A percentile compares a stretch with the other conserved stretches of the same genome.
Conservation (phyloP, 2,888 invertebrate genomes). For the Pandemis cinnamomeana region DNA sequence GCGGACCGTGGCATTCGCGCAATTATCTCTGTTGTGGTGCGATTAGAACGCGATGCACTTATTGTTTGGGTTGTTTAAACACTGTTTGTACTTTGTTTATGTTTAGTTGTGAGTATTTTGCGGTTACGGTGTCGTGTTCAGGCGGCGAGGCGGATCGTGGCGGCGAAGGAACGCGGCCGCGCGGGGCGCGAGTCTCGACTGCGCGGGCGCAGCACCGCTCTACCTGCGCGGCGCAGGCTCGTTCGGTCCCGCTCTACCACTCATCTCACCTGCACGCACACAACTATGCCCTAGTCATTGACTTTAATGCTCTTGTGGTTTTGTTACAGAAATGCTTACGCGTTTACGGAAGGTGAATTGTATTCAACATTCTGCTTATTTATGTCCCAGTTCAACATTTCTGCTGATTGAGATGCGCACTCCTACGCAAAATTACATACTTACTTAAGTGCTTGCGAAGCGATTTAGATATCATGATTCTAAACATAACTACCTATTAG, state of each 20-base stretch:
- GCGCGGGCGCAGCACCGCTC: conserved; percentile 51
- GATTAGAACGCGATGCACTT: conserved; percentile 41
- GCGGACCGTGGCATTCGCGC: conserved; percentile 82
- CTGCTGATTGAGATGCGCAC: background rate
- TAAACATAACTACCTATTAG: too few relatives aligned
- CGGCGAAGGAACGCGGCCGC: conserved; percentile 69
- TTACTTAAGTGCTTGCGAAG: background rate
- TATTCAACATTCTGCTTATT: conserved; percentile 12
- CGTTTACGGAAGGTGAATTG: conserved; percentile 26
- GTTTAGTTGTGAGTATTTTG: conserved; percentile 46
- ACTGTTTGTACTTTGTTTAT: conserved; percentile 42
- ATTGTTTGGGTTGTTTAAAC: conserved; percentile 16
- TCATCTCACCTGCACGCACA: conserved; percentile 65
- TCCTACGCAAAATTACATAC: background rate
- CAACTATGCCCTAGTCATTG: conserved; percentile 39
- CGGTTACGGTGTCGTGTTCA: conserved; percentile 61
- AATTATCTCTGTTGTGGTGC: conserved; percentile 62
- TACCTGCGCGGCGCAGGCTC: conserved; percentile 68
- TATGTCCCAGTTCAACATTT: background rate
- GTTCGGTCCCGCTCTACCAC: conserved; percentile 67
- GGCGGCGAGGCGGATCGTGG: conserved; percentile 58
- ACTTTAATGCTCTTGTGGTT: conserved; percentile 37
- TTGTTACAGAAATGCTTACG: conserved; percentile 33
- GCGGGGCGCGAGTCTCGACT: conserved; percentile 65
- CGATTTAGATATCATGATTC: background rate